Percentiles rank a stretch among this genome's conserved stretches.
These are phyloP conservation scores for Channa maculata DNA, from an alignment of 2,113 vertebrate species.

Conservation along the genomic window DNA sequence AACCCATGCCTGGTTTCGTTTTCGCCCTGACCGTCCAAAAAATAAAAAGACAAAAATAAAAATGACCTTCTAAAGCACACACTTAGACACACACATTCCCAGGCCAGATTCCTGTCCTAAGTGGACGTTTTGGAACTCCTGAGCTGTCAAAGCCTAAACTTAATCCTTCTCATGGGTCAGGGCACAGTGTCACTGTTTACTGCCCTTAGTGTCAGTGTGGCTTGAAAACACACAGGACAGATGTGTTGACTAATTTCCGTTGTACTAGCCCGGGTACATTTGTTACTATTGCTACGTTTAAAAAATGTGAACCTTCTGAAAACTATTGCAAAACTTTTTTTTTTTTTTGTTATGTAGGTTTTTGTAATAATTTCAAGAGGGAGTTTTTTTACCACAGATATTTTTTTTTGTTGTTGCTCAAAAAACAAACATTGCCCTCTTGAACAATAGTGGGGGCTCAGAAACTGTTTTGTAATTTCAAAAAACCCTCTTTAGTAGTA, in stretches of 20 bases:
- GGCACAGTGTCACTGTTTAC: conserved; percentile 58
- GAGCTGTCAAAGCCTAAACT: conserved; percentile 64
- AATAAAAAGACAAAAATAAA: conserved; percentile 33
- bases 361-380: not conserved
- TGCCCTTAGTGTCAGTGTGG: not conserved
- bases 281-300: not conserved
- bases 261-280: not conserved
- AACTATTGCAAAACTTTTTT: no score
- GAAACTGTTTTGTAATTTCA: not conserved
- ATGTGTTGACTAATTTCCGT: not conserved
- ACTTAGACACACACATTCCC: conserved; percentile 18
- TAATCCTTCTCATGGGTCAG: conserved; percentile 70
- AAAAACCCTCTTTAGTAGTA: not conserved
- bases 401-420: no score
- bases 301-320: no score
- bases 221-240: not conserved
- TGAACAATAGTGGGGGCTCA: not conserved
- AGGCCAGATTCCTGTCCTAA: conserved; percentile 67
- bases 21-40: conserved; percentile 35
- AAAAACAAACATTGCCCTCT: not conserved
- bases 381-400: not conserved
- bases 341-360: no score
- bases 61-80: conserved; percentile 18
- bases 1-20: conserved; percentile 44
- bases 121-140: conserved; percentile 55